A percentile compares a stretch with the other conserved stretches of the same genome.
Conservation (phyloP, 2,797 vertebrate species). For the Molossus molossus region DNA sequence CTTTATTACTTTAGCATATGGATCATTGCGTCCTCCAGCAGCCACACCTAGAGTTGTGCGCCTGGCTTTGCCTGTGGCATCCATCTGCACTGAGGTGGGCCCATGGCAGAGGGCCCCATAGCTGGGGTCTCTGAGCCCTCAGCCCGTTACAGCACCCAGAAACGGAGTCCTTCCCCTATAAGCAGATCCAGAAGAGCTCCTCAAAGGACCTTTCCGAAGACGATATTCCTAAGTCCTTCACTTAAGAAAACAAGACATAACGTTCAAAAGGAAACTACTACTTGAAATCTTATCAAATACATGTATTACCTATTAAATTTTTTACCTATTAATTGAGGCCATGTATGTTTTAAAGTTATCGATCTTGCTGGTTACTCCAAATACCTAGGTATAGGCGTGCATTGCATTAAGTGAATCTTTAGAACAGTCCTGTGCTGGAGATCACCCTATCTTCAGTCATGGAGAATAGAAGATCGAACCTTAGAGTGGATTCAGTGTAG, state of each 20-base stretch:
- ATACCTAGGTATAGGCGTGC: neutral
- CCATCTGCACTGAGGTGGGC: neutral
- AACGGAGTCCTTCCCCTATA: neutral
- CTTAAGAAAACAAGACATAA: neutral
- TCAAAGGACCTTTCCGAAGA: neutral
- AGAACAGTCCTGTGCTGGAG: neutral
- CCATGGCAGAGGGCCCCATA: neutral
- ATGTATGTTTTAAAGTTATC: neutral
- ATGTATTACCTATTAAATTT: neutral
- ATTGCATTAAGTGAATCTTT: neutral
- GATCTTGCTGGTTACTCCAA: neutral
- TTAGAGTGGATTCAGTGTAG: neutral
- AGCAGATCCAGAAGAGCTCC: neutral
- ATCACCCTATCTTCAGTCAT: neutral
- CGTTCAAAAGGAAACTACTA: conserved; percentile 48
- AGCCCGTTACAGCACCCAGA: neutral
- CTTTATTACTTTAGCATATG: neutral
- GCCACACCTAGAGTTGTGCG: neutral
- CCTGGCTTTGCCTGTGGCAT: neutral
- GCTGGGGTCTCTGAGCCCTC: neutral
- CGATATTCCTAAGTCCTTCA: neutral
- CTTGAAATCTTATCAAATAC: neutral
- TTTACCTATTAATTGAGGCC: neutral
- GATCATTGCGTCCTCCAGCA: neutral
- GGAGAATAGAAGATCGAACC: neutral